Conservation (phyloP, 2,797 vertebrate species). For the Lates japonicus region DNA sequence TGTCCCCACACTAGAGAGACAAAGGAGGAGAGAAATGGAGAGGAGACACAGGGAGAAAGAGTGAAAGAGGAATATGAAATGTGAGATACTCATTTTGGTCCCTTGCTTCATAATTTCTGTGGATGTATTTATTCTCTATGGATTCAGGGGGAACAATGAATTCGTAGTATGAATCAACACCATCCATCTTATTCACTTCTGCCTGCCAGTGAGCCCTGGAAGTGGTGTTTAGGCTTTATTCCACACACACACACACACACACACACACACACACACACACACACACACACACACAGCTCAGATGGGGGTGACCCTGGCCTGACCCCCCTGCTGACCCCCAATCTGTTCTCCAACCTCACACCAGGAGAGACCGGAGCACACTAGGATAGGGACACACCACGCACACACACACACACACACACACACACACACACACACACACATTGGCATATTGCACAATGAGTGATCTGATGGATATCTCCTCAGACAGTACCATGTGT, state of each 20-base stretch:
- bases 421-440: slow-evolving; percentile 65
- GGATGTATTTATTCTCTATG: slow-evolving; percentile 82
- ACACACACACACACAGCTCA: slow-evolving; percentile 72
- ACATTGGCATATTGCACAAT: slow-evolving; percentile 69
- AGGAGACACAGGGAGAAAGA: slow-evolving; percentile 36
- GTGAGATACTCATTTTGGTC: slow-evolving; percentile 79
- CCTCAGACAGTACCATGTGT: slow-evolving; percentile 87
- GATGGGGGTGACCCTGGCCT: slow-evolving; percentile 88
- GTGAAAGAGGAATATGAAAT: slow-evolving; percentile 77
- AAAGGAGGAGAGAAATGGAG: slow-evolving; percentile 38
- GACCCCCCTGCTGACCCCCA: slow-evolving; percentile 88
- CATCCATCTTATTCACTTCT: slow-evolving; percentile 86
- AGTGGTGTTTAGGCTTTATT: slow-evolving; percentile 69
- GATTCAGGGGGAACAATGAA: slow-evolving; percentile 81
- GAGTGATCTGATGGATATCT: slow-evolving; percentile 86
- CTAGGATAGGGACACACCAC: no score
- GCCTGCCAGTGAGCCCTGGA: slow-evolving; percentile 74
- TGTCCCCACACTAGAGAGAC: slow-evolving; percentile 62
- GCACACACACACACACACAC: no score
- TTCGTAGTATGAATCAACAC: no score
- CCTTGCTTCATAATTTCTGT: slow-evolving; percentile 76
- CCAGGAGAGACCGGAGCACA: slow-evolving; percentile 82
- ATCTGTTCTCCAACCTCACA: slow-evolving; percentile 88
- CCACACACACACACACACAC: slow-evolving; percentile 31
- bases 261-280: no score